Percentiles rank a stretch among this genome's conserved stretches.
These are phyloP conservation scores for Rafetus swinhoei DNA, from an alignment of 2,113 vertebrate species.

Conservation along the genomic window DNA sequence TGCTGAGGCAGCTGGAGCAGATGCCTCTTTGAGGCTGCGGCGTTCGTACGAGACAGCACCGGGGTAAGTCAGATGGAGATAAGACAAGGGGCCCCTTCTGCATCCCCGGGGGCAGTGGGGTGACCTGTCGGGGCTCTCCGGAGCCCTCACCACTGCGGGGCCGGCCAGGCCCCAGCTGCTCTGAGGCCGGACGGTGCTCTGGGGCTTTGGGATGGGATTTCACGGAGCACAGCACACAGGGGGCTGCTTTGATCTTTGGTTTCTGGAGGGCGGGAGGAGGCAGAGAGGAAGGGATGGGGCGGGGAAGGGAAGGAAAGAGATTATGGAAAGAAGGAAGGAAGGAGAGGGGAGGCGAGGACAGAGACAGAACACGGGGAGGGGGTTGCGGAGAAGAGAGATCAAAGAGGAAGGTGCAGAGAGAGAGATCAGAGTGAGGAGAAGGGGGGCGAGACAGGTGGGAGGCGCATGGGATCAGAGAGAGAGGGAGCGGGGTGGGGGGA, in stretches of 20 bases:
- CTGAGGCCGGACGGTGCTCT: background rate
- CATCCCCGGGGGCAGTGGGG: too few relatives aligned
- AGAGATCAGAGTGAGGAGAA: conserved; percentile 11
- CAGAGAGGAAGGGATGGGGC: background rate
- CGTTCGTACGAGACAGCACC: background rate
- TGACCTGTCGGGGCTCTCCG: too few relatives aligned
- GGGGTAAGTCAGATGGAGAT: background rate
- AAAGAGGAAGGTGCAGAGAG: conserved; percentile 24
- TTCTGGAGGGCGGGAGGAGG: background rate
- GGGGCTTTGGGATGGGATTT: background rate
- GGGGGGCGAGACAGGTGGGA: background rate
- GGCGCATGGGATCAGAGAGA: background rate
- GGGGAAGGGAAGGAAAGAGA: background rate
- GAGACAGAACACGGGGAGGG: too few relatives aligned
- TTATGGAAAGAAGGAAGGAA: background rate
- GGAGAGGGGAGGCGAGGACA: background rate
- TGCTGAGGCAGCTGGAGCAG: too few relatives aligned
- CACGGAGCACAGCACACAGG: background rate
- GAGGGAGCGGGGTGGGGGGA: background rate
- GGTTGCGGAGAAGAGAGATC: conserved; percentile 1
- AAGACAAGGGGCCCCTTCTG: background rate
- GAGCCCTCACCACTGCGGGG: background rate
- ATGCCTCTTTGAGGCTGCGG: too few relatives aligned
- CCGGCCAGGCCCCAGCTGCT: background rate
- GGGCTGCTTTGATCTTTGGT: background rate